Conservation (phyloP, 2,113 vertebrate genomes). For the Lophius piscatorius region DNA sequence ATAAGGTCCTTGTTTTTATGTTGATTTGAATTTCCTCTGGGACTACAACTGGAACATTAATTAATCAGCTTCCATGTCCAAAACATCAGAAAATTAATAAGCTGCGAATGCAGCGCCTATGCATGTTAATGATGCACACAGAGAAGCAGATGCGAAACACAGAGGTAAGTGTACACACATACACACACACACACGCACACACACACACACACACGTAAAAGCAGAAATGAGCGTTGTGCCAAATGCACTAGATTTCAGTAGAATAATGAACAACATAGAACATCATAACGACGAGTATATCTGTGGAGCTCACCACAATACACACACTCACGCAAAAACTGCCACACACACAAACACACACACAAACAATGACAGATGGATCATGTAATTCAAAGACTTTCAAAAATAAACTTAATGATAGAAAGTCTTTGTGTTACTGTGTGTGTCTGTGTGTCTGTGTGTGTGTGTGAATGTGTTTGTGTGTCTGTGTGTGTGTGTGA, state of each 20-base stretch:
- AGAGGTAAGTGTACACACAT: background rate
- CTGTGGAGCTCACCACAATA: too few relatives aligned
- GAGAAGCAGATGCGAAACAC: background rate
- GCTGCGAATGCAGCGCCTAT: constrained; percentile 13
- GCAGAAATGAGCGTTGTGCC: too few relatives aligned
- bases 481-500: too few relatives aligned
- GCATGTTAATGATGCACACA: constrained; percentile 5
- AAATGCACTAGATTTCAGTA: too few relatives aligned
- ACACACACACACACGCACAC: background rate
- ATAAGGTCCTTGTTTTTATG: constrained; percentile 32
- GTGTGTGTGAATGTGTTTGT: too few relatives aligned
- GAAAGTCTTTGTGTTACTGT: too few relatives aligned
- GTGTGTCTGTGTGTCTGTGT: background rate
- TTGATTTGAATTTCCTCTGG: constrained; percentile 26
- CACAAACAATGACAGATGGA: constrained; percentile 3
- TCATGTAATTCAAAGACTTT: constrained; percentile 19
- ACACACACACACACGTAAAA: constrained; percentile 6
- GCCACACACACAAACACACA: too few relatives aligned
- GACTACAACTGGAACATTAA: constrained; percentile 25
- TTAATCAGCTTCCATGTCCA: constrained; percentile 29
- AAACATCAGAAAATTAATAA: constrained; percentile 35
- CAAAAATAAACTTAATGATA: constrained; percentile 18
- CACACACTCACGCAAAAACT: constrained; percentile 6
- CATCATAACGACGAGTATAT: too few relatives aligned
- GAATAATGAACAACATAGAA: too few relatives aligned